Conservation (phyloP, 2,797 vertebrate species). For the Xiphorhynchus erythropygius region DNA sequence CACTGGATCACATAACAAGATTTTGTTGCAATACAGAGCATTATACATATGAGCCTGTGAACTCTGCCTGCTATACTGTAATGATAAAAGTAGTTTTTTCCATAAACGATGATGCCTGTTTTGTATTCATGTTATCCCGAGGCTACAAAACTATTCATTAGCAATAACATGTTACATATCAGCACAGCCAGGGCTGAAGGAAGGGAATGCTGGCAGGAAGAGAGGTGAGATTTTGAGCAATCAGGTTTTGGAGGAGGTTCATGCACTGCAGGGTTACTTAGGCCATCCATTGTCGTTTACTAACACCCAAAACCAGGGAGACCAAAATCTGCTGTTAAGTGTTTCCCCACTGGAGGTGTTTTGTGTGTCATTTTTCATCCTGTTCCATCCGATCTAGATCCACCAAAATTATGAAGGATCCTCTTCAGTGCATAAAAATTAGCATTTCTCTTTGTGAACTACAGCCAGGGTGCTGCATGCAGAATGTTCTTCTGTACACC, state of each 20-base stretch:
- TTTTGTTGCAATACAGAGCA: background rate
- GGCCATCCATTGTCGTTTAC: background rate
- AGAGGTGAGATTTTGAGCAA: background rate
- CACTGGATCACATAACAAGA: background rate
- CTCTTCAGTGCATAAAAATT: background rate
- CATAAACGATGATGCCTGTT: background rate
- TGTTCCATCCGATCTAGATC: background rate
- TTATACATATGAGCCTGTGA: background rate
- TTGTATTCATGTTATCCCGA: background rate
- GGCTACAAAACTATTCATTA: background rate
- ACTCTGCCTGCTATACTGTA: background rate
- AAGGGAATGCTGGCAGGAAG: background rate
- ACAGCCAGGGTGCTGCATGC: background rate
- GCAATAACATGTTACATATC: background rate
- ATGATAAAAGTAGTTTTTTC: background rate
- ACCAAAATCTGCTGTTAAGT: background rate
- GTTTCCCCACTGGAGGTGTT: background rate
- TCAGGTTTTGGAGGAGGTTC: background rate
- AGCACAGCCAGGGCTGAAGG: background rate
- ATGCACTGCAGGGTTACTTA: background rate
- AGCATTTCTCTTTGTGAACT: background rate
- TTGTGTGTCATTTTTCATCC: background rate
- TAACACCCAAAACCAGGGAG: background rate
- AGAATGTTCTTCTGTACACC: background rate
- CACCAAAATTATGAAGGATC: background rate